Base-by-base conservation (phyloP, 1,140 invertebrate species). In the Drosophila kikkawai region DNA sequence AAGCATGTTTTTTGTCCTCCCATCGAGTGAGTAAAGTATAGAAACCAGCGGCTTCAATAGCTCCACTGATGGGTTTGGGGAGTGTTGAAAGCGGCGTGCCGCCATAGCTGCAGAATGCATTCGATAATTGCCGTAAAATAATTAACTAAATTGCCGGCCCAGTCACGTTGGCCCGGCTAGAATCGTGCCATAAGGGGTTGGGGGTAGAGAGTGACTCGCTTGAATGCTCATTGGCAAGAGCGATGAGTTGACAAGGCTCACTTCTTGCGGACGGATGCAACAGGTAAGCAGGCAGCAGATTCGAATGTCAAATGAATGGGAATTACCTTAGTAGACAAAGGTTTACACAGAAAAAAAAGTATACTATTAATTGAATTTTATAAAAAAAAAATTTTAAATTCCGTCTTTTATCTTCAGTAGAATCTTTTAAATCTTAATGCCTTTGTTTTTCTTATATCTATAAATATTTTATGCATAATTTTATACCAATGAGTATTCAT, bases 71-170 rank as follows among this genome's bases (percentile, higher is more conserved):
- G 65, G 41, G 45, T 59, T 53, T 53, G 44, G 53, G 51, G 53
- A 53, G 63, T 84, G 67, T 80, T 85, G 82, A 85, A 85, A 83
- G 76, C 69, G 57, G 36, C 64, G 17, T 63, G 60, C 53, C 74
- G 56, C 53, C 48, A 47, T 59, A 17, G 47, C 61, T 51, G 32
- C 45, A 60, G 79, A 84, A 61, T 80, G 73, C 78, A 78, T 73
- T 81, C 60, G 75, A 79, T 85, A 85, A 85, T 85, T 82, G 63
- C 58, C 44, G 53, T 67, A 51, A 86, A 85, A 73, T 85, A 85
- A 86, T 85, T 75, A 78, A 65, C 67, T 74, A 78, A 80, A 85
- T 85, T 78, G 78, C 77, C 42, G 56, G 48, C 41, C 44, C 42
- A 64, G 44, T 84, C 73, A 61, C 44, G 57, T 65, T 75, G 59